Base-by-base conservation (phyloP, 2,888 invertebrate genomes). In the Himalopsyche kuldschensis region DNA sequence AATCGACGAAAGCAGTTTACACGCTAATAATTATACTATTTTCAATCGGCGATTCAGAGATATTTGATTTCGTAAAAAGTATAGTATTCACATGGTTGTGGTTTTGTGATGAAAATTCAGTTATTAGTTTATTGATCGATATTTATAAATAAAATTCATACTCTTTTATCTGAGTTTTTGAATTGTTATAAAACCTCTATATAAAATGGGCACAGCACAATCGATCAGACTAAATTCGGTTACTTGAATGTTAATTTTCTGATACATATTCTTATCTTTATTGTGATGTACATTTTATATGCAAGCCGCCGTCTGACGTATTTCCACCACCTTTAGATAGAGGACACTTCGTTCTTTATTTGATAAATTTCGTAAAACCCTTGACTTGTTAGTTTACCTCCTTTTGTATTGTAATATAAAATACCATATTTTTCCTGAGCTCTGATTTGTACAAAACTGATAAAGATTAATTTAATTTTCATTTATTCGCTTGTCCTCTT, bases 11-110 rank as follows among this genome's bases (percentile, higher is more conserved):
- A 55, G 55, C 55, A 55, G n/a, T 32, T 32, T 30, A 32, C 75
- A 27, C 30, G 32, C 32, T 75, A 30, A 10, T 63, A 10, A 10
- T 32, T 75, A 17, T 24, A 75, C 15, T 75, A 24, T 75, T 20
- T 75, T 31, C 27, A 17, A 31, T 32, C 20, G 6, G 24, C 75
- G 27, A 27, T 27, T 6, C n/a, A 8, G 24, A 75, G 75, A 27
- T 31, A n/a, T 27, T 30, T 30, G 35, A 32, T 32, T 20, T 35
- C 69, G 75, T 32, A 80, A 63, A 63, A 80, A 41, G 20, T 30
- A 48, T 35, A 32, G 47, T 75, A 69, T 80, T 80, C 80, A 24
- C 69, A 24, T 55, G 83, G 83, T 83, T 83, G 83, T 83, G 83
- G 80, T 80, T 77, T 80, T 80, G 83, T 79, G 80, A 77, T 83